Conservation (phyloP, 2,113 vertebrate species). For the Steatornis caripensis region DNA sequence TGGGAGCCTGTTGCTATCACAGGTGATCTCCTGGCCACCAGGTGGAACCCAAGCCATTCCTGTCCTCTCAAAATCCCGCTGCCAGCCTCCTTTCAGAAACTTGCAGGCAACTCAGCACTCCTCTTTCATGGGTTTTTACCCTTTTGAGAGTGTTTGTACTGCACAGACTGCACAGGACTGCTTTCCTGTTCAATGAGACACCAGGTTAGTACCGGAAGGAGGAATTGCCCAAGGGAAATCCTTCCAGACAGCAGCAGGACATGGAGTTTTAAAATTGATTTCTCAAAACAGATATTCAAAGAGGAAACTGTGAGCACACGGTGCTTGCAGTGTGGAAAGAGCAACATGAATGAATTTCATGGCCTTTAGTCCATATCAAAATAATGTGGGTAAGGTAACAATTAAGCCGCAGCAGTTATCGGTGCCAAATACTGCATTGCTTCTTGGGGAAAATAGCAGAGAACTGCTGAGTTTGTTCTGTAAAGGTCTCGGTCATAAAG, state of each 20-base stretch:
- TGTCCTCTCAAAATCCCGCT: not conserved
- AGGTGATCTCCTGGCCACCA: not conserved
- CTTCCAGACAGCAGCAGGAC: not conserved
- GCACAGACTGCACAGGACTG: not conserved
- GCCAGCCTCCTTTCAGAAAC: not conserved
- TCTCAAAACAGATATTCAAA: not conserved
- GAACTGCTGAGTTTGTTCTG: not conserved
- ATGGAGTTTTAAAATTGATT: not conserved
- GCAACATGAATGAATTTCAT: not conserved
- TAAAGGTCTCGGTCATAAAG: not conserved
- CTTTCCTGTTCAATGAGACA: fast-evolving
- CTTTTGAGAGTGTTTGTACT: not conserved
- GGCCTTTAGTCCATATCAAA: not conserved
- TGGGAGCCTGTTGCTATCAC: not conserved
- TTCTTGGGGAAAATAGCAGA: not conserved
- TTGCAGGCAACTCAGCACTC: fast-evolving
- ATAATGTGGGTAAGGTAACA: not conserved
- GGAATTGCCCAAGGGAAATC: not conserved
- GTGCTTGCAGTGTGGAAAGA: not conserved
- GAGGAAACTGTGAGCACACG: not conserved
- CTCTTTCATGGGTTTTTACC: fast-evolving
- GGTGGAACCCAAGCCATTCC: not conserved
- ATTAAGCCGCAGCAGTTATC: not conserved
- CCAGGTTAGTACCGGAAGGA: too few relatives aligned
- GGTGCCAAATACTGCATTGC: not conserved